phyloP scores from a whole-genome alignment of 1,140 invertebrate genomes.

The Eciton burchellii region DNA sequence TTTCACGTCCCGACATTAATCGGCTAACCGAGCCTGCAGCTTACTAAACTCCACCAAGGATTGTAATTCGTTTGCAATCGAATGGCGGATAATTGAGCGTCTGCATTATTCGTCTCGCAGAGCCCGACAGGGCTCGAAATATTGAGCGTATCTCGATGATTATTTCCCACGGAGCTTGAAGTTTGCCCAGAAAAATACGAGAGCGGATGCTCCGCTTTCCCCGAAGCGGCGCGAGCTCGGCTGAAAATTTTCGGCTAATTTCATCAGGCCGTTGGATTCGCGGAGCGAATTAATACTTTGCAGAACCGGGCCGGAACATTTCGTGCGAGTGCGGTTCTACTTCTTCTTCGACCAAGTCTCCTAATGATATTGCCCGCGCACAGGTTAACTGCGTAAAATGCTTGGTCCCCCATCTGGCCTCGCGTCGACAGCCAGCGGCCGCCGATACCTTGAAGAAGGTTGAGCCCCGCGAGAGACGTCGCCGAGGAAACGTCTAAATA shows the following conservation, averaged over 20 bases:
- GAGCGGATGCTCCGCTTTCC: not conserved
- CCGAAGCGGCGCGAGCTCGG: not conserved
- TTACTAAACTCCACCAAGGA: not conserved
- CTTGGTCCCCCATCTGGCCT: not conserved
- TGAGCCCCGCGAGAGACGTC: constrained; percentile 46
- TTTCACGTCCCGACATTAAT: not conserved
- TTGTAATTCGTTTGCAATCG: not conserved
- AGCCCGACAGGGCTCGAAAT: not conserved
- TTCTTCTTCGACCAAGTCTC: constrained; percentile 23
- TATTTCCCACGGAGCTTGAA: not conserved
- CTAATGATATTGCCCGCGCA: constrained; percentile 20
- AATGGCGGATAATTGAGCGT: not conserved
- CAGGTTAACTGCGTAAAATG: constrained; percentile 39
- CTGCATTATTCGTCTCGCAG: not conserved
- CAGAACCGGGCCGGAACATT: not conserved
- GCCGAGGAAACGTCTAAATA: constrained; percentile 71
- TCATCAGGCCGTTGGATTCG: not conserved
- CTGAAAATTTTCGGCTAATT: not conserved
- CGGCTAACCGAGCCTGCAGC: not conserved
- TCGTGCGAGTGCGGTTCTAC: constrained; percentile 20
- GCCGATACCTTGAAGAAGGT: constrained; percentile 45
- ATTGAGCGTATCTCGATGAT: not conserved
- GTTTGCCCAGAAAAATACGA: not conserved
- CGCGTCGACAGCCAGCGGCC: constrained; percentile 4
- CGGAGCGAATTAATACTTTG: constrained; percentile 4